phyloP scores from a whole-genome alignment of 2,888 invertebrate species.

The Eugnorisma glareosa region DNA sequence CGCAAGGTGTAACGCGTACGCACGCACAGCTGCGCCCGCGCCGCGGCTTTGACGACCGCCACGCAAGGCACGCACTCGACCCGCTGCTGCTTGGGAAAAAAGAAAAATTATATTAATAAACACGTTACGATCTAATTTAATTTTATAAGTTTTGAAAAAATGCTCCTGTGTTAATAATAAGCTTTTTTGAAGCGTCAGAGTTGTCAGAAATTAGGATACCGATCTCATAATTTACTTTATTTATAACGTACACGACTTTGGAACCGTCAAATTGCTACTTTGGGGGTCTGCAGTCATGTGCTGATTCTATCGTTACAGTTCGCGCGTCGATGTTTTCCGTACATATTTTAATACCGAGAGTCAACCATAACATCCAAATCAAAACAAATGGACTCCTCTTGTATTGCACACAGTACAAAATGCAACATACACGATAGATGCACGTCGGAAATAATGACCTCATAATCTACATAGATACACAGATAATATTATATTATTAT shows the following conservation, averaged over 20 bases:
- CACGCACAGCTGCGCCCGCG: conserved; percentile 93
- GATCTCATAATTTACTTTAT: not conserved
- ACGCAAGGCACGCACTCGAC: conserved; percentile 93
- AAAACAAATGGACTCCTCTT: conserved; percentile 15
- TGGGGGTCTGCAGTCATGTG: not conserved
- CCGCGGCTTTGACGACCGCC: conserved; percentile 88
- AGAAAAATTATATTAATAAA: not conserved
- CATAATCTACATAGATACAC: conserved; percentile 43
- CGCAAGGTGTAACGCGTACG: conserved; percentile 95
- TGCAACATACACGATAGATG: conserved; percentile 35
- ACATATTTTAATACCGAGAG: not conserved
- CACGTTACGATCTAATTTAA: not conserved
- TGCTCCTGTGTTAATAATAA: not conserved
- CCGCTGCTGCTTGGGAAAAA: conserved; percentile 92
- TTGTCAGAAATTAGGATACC: not conserved
- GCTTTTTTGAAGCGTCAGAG: not conserved
- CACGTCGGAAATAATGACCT: conserved; percentile 60
- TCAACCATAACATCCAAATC: not conserved
- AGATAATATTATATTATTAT: conserved; percentile 29
- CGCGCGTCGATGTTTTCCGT: not conserved
- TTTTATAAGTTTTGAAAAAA: not conserved
- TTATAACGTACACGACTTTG: not conserved
- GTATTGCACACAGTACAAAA: conserved; percentile 29
- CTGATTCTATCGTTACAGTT: not conserved
- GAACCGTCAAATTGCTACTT: not conserved